Evolutionary conservation across 2,888 invertebrate genomes (phyloP).

Genomic region (Steinernema scapterisci): DNA sequence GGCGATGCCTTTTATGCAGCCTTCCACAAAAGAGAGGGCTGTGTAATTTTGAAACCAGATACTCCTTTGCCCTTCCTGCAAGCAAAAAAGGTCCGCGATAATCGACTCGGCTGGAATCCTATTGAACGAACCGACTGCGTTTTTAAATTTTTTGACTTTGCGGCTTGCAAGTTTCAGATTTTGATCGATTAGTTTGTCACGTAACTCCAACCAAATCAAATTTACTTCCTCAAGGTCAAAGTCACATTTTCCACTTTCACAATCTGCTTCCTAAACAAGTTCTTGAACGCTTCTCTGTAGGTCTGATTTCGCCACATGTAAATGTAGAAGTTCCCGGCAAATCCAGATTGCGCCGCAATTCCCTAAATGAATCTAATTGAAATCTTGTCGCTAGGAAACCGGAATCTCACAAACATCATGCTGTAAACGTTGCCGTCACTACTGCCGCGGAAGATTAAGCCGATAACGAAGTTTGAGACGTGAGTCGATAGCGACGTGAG

Average conservation of each 20-base stretch:
- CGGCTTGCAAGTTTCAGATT: not conserved
- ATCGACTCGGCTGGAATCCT: too few relatives aligned
- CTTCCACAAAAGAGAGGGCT: too few relatives aligned
- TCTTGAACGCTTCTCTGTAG: not conserved
- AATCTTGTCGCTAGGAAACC: too few relatives aligned
- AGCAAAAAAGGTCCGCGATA: too few relatives aligned
- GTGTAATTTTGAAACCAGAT: too few relatives aligned
- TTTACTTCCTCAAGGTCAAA: too few relatives aligned
- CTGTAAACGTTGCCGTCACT: not conserved
- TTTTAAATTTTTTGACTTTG: too few relatives aligned
- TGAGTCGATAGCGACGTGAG: not conserved
- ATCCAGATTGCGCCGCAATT: not conserved
- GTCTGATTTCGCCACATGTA: not conserved
- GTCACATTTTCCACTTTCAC: not conserved
- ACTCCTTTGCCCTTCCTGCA: too few relatives aligned
- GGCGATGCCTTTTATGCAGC: too few relatives aligned
- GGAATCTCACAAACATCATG: not conserved
- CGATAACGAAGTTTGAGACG: not conserved
- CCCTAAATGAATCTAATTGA: too few relatives aligned
- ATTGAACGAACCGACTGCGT: too few relatives aligned
- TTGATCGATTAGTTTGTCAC: not conserved
- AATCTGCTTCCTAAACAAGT: not conserved
- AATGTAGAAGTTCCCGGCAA: not conserved
- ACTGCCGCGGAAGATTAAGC: not conserved
- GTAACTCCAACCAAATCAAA: too few relatives aligned